A percentile compares a stretch with the other conserved stretches of the same genome.
These are phyloP conservation scores for Ormyrus pomaceus DNA, from an alignment of 2,888 invertebrate species.

Conservation along the genomic window DNA sequence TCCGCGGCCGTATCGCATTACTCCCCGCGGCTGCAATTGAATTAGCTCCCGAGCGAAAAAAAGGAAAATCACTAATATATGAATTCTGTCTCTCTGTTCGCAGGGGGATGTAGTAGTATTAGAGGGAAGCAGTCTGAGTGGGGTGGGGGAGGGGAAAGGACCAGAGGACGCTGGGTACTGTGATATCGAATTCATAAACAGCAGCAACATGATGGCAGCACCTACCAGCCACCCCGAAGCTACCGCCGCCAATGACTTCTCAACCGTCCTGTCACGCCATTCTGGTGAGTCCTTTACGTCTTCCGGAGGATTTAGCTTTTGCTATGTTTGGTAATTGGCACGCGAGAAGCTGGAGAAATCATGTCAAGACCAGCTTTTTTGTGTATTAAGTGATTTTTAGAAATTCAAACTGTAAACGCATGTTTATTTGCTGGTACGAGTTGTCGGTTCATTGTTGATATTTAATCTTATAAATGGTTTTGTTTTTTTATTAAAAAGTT, in stretches of 20 bases:
- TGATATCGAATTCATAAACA: conserved; percentile 76
- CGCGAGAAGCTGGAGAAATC: no score
- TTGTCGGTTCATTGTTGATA: no score
- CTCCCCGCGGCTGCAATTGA: no score
- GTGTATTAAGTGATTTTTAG: no score
- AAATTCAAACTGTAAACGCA: no score
- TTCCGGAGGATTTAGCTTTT: no score
- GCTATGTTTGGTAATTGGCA: no score
- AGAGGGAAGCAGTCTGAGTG: conserved; percentile 75
- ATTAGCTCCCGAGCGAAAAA: not conserved
- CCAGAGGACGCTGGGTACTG: conserved; percentile 76
- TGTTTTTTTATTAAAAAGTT: no score
- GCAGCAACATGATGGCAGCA: conserved; percentile 67
- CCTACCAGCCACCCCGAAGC: conserved; percentile 75
- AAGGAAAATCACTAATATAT: no score
- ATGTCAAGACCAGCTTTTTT: no score
- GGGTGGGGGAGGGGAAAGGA: conserved; percentile 74
- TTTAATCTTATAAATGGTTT: no score
- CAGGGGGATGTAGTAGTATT: conserved; percentile 76
- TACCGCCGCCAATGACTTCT: conserved; percentile 76
- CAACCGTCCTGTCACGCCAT: conserved; percentile 75
- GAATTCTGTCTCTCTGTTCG: conserved; percentile 49
- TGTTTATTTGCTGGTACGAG: no score
- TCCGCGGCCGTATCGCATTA: not conserved
- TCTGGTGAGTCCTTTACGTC: conserved; percentile 65